Evolutionary conservation across 2,113 vertebrate genomes (phyloP), one percentile per base, ranked within the genome.

Genomic region (Coryphaenoides rupestris): DNA sequence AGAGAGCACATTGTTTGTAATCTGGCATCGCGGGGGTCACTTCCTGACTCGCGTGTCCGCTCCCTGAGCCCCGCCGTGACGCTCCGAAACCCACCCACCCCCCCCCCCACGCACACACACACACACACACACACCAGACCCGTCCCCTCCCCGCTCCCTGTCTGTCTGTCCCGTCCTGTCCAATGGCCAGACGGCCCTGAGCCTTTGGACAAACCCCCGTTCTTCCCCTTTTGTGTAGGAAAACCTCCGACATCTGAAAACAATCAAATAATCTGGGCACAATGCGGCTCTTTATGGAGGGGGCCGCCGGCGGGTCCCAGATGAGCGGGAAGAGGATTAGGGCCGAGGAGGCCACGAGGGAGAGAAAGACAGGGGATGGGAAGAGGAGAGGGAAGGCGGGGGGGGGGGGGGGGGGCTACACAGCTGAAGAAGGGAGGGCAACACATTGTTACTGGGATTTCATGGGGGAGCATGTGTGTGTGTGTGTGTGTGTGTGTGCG

Each of bases 1-100:
- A 90, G 89, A 90, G 86, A 90, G 74, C 81, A 89, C 89, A 90
- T 93, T 93, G 89, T 94, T 90, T 89, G 80, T 89, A 84, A 89
- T 88, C 84, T 82, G 85, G 80, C 85, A 79, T 88, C 56, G n/a
- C 83, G 86, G 83, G 87, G 90, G 88, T 92, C 87, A 92, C 86
- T 94, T 94, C 93, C 92, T 93, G 79, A 88, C 79, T 92, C 87
- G 86, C 89, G 85, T 89, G 87, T 90, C 22, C 10, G 81, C 79
- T 71, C 62, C 28, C 81, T 62, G 68, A 81, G 79, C 75, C 68
- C 78, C 58, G 55, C 75, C 58, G 55, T 75, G 73, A 77, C 72
- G 79, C 86, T 80, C 79, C 82, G 77, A 49, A n/a, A n/a, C 58
- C 61, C 62, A 61, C 70, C 66, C 54, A 65, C 81, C 65, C 79